Evolutionary conservation across 2,113 vertebrate genomes (phyloP).

Genomic region (Psophia crepitans): DNA sequence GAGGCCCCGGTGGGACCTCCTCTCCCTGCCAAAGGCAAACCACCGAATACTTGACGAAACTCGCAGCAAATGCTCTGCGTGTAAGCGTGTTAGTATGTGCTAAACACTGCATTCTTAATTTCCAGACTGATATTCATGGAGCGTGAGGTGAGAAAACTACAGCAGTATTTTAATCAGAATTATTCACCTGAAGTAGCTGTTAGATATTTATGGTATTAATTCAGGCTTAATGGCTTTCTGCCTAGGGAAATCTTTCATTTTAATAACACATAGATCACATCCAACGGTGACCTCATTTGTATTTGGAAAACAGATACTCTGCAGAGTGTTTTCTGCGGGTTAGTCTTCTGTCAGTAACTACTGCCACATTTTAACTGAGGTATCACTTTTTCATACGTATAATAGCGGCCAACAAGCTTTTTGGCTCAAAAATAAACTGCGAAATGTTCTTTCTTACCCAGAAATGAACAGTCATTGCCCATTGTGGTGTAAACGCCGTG

Average conservation of each 20-base stretch:
- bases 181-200: slow-evolving; percentile 2
- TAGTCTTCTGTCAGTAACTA: not conserved
- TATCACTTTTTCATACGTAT: not conserved
- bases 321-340: not conserved
- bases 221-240: not conserved
- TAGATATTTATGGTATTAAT: slow-evolving; percentile 16
- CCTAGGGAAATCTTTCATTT: not conserved
- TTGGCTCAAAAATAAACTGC: not conserved
- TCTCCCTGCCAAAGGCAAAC: not conserved
- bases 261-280: not conserved
- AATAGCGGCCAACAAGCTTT: not conserved
- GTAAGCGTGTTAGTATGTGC: not conserved
- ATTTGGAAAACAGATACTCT: not conserved
- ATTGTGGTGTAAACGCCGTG: not conserved
- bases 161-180: not conserved
- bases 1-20: not conserved
- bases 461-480: not conserved
- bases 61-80: rapidly evolving
- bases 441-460: not conserved
- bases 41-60: not conserved
- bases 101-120: not conserved
- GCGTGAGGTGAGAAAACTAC: not conserved
- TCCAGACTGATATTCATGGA: not conserved
- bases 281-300: not conserved
- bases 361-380: not conserved